These are phyloP conservation scores for Drosophila pseudotalamancana DNA, from an alignment of 2,888 invertebrate species.

Conservation along the genomic window DNA sequence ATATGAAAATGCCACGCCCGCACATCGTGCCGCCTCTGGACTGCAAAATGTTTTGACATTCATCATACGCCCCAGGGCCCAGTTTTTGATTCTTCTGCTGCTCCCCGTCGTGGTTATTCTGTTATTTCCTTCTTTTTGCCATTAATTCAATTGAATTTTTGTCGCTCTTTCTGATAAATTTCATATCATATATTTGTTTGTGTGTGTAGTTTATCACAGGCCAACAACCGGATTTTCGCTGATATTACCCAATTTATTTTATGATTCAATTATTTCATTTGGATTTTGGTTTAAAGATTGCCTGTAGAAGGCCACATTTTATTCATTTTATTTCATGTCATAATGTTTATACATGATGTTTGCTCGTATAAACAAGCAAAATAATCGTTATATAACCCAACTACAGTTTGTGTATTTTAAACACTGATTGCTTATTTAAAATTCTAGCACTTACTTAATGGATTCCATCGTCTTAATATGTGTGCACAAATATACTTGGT, in stretches of 20 bases:
- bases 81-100: neutral
- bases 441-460: neutral
- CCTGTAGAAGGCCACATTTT: constrained; percentile 1
- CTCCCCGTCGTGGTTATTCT: neutral
- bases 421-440: neutral
- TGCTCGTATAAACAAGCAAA: no score
- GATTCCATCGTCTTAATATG: neutral
- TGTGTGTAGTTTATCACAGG: constrained; percentile 7
- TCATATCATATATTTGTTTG: constrained; percentile 25
- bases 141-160: constrained; percentile 58
- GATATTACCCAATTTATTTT: constrained; percentile 22
- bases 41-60: constrained; percentile 42
- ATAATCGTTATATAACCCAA: neutral
- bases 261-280: constrained; percentile 32
- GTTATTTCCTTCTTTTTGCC: constrained; percentile 1
- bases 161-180: constrained; percentile 24
- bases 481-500: constrained; percentile 1
- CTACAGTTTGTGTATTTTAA: neutral
- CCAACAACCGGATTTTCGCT: neutral
- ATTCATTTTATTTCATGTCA: constrained; percentile 20
- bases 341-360: no score
- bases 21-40: neutral
- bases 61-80: constrained; percentile 46
- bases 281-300: constrained; percentile 9
- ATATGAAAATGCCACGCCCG: constrained; percentile 23